These are phyloP conservation scores for Sebastes cheni DNA, from an alignment of 2,797 vertebrate species.

Conservation along the genomic window DNA sequence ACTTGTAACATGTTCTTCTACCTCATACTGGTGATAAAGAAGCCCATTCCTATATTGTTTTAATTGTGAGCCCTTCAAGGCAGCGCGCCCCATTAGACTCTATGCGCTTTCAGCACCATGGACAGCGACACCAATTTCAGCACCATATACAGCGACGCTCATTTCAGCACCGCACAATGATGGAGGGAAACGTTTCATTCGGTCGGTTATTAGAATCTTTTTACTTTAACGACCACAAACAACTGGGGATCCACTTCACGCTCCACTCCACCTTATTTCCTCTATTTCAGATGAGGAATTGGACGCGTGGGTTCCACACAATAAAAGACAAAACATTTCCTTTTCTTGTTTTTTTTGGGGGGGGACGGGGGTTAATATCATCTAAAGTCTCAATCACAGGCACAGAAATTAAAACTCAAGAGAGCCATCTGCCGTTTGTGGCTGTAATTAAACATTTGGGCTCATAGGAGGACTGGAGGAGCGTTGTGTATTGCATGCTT, in stretches of 20 bases:
- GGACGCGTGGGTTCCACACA: background rate
- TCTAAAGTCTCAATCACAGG: constrained; percentile 64
- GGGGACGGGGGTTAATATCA: constrained; percentile 37
- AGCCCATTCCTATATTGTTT: background rate
- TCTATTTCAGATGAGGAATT: background rate
- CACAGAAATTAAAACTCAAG: constrained; percentile 89
- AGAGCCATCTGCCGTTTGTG: constrained; percentile 99
- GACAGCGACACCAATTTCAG: background rate
- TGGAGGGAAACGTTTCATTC: background rate
- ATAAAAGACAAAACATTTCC: background rate
- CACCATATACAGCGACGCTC: constrained; percentile 34
- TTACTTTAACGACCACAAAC: background rate
- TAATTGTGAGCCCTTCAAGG: background rate
- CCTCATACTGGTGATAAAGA: background rate
- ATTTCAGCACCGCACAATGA: background rate
- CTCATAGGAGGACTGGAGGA: constrained; percentile 22
- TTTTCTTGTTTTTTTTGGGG: constrained; percentile 7
- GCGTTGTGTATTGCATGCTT: background rate
- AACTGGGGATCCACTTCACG: background rate
- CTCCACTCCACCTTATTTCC: background rate
- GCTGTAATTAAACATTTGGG: constrained; percentile 84
- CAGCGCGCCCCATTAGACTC: background rate
- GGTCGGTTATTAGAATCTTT: constrained; percentile 10
- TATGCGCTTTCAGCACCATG: constrained; percentile 54
- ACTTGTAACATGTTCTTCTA: background rate